Evolutionary conservation across 2,797 vertebrate genomes (phyloP), one percentile per base, ranked within the genome.

Genomic region (Sparidentex hasta): DNA sequence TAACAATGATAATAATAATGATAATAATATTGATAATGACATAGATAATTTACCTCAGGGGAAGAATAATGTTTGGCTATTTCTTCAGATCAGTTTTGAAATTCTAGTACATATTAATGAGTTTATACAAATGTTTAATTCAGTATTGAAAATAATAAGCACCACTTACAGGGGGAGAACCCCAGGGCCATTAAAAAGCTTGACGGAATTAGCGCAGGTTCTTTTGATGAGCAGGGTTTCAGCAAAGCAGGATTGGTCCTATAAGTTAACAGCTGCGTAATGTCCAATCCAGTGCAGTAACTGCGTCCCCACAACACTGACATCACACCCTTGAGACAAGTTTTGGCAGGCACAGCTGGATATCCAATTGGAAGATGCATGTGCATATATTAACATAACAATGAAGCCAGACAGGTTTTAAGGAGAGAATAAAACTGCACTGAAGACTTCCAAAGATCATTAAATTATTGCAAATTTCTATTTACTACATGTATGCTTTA

Each of bases 401-500:
- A 92, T 89, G 78, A 88, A 87, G 80, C 63, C n/a, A 71, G 84
- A 88, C 73, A 84, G 83, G 81, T 92, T 93, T 91, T 89, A 91
- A 88, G 72, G 67, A 90, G 64, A 85, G 66, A 83, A 84, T 87
- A 79, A 87, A 83, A 87, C 91, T 81, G 58, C 83, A 79, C 68
- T 75, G 66, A 88, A 87, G 83, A 90, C 93, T 92, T 93, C 82
- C 76, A 75, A 85, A 93, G 93, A 94, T 93, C 92, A 92, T 95
- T 94, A 93, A 93, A 92, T 86, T 89, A 91, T 87, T 83, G 89
- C 88, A 89, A 91, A 87, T 93, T 91, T 92, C 88, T 95, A 92
- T 95, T 95, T 95, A 93, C 92, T 91, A 94, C 92, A 92, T 92
- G 87, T 89, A 80, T 84, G 90, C 92, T 86, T 93, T 94, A 95